Conservation (phyloP, 2,797 vertebrate species). For the Crenuchus spilurus region DNA sequence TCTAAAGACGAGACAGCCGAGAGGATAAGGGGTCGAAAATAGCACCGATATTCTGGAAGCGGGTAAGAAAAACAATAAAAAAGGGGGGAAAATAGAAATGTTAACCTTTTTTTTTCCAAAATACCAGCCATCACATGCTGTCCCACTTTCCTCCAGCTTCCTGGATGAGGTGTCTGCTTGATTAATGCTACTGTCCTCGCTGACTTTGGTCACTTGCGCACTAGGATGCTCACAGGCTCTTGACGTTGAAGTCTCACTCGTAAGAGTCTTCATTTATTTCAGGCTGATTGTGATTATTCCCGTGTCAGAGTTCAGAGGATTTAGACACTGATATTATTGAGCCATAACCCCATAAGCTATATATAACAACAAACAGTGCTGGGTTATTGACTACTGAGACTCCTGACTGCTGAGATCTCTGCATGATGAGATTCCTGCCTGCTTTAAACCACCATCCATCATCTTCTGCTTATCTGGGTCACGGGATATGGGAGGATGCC, state of each 20-base stretch:
- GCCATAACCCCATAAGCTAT: too few species aligned
- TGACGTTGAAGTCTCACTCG: neutral
- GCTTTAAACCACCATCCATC: too few species aligned
- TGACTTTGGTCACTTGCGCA: conserved; percentile 35
- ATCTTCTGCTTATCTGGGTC: too few species aligned
- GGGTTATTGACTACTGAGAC: too few species aligned
- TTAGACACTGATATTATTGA: too few species aligned
- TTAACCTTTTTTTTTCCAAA: conserved; percentile 55
- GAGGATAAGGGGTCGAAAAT: conserved; percentile 42
- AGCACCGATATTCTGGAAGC: conserved; percentile 27
- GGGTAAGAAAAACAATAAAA: conserved; percentile 33
- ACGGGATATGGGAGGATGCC: too few species aligned
- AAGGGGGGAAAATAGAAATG: conserved; percentile 45
- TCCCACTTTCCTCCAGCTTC: conserved; percentile 45
- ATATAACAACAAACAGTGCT: too few species aligned
- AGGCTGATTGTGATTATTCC: too few species aligned
- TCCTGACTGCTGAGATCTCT: too few species aligned
- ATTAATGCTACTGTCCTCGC: conserved; percentile 40
- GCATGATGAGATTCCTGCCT: too few species aligned
- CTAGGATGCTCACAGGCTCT: conserved; percentile 7
- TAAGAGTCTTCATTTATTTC: conserved; percentile 14
- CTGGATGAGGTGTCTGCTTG: conserved; percentile 32
- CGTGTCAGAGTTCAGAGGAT: too few species aligned
- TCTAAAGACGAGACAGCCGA: conserved; percentile 43
- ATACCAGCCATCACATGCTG: conserved; percentile 41